phyloP scores from a whole-genome alignment of 2,113 vertebrate genomes.

The Sceloporus tristichus region DNA sequence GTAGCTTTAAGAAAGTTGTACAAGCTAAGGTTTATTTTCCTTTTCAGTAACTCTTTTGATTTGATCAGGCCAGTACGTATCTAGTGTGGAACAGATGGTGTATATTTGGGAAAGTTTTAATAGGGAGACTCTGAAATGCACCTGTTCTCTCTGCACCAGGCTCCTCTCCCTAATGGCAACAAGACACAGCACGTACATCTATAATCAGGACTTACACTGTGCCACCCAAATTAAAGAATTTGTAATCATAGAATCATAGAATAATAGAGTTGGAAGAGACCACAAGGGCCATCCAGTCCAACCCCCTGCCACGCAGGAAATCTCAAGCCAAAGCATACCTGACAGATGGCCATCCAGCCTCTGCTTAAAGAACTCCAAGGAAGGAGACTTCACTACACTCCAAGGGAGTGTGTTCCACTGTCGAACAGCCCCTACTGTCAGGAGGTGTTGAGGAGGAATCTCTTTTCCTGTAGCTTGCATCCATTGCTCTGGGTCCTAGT shows the following conservation, averaged over 20 bases:
- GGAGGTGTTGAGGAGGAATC: too few relatives aligned
- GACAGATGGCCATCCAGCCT: too few relatives aligned
- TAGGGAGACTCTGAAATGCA: constrained; percentile 72
- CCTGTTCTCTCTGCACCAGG: constrained; percentile 68
- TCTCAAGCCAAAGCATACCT: too few relatives aligned
- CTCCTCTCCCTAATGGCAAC: constrained; percentile 61
- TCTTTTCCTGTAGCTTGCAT: too few relatives aligned
- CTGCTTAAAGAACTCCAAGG: too few relatives aligned
- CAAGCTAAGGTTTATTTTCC: constrained; percentile 69
- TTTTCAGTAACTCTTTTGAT: constrained; percentile 75
- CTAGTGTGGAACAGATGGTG: constrained; percentile 74
- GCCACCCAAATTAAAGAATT: constrained; percentile 41
- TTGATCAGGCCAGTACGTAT: constrained; percentile 75
- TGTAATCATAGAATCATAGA: neutral
- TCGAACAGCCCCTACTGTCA: too few relatives aligned
- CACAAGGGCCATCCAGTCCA: too few relatives aligned
- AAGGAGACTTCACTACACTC: too few relatives aligned
- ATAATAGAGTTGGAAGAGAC: too few relatives aligned
- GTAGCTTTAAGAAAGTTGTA: constrained; percentile 69
- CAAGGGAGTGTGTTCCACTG: too few relatives aligned
- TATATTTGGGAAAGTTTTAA: constrained; percentile 77
- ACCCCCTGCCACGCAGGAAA: too few relatives aligned
- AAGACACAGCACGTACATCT: constrained; percentile 57
- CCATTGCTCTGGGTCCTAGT: too few relatives aligned
- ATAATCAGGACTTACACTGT: neutral